Evolutionary conservation across 2,113 vertebrate genomes (phyloP), one percentile per base, ranked within the genome.

Genomic region (Telmatochromis sp.): DNA sequence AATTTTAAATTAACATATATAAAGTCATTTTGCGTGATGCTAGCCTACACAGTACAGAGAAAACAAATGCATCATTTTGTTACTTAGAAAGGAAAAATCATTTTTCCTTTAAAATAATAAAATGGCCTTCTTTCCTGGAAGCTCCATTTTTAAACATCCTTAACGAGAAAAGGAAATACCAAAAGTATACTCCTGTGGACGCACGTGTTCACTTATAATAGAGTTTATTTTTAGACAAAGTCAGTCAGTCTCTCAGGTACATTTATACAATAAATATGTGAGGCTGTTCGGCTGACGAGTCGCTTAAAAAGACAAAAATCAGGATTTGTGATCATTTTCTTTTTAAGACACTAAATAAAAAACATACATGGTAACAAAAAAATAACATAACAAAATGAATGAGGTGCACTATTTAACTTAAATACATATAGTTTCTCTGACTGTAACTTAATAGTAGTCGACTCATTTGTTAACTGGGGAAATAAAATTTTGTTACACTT

Each of bases 151-250:
- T 83, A 63, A 63, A 87, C 83, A 86, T 19, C 71, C 58, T 71
- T 50, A 47, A 57, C 4, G 26, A 73, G 19, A 85, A 82, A 28
- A 78, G 85, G 81, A 93, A 92, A 87, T 89, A 88, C 85, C 58
- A 86, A 54, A 47, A 31, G 42, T 31, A 42, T 87, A 55, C 82
- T 82, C 80, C 53, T 82, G 83, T 54, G 57, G 57, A 85, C 11
- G 3, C 1, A 3, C 26, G 17, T 6, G 54, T 83, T 54, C 23
- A 85, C 84, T 89, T 83, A 86, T 79, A 81, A 81, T 75, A 60
- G n/a, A 45, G 82, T 15, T 57, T 87, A 82, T 83, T 87, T 87
- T 87, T 63, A 87, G 80, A 78, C 75, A 79, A 63, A 9, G 57
- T 50, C 53, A 45, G 51, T 47, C 15, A 19, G 7, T 81, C 81